Evolutionary conservation across 2,113 vertebrate species (phyloP).

Genomic region (Prionailurus viverrinus): DNA sequence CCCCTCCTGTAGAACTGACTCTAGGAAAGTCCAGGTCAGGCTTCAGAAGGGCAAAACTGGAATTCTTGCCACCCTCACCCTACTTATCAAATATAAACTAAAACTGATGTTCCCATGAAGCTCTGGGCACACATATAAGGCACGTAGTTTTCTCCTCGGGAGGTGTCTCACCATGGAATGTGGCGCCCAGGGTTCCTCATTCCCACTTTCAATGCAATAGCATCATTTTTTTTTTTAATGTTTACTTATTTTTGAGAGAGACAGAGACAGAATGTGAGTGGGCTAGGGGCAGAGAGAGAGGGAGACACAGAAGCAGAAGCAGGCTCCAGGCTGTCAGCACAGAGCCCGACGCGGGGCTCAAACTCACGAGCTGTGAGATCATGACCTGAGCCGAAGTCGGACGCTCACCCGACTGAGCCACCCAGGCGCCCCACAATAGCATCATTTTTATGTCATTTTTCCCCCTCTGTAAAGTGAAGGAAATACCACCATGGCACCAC

Average conservation of each 20-base stretch:
- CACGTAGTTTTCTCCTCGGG: background rate
- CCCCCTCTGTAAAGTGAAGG: constrained; percentile 50
- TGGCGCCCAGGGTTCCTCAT: background rate
- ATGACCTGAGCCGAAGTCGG: no score
- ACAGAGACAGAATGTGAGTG: no score
- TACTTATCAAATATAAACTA: background rate
- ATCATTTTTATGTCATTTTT: constrained; percentile 63
- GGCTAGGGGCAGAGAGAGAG: no score
- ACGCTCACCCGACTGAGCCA: no score
- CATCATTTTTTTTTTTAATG: constrained; percentile 43
- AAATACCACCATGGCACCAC: constrained; percentile 58
- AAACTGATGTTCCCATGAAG: background rate
- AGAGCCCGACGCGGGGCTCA: no score
- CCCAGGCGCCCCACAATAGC: background rate
- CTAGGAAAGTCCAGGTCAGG: background rate
- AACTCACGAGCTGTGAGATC: no score
- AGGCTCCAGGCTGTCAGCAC: no score
- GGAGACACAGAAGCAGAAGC: no score
- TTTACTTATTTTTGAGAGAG: no score
- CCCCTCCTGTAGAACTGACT: background rate
- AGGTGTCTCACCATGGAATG: background rate
- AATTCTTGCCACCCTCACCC: background rate
- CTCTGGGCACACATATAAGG: background rate
- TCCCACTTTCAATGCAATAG: background rate
- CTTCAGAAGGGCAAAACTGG: background rate